Base-by-base conservation (phyloP, 1,140 invertebrate genomes). In the Rhizoglyphus robini region DNA sequence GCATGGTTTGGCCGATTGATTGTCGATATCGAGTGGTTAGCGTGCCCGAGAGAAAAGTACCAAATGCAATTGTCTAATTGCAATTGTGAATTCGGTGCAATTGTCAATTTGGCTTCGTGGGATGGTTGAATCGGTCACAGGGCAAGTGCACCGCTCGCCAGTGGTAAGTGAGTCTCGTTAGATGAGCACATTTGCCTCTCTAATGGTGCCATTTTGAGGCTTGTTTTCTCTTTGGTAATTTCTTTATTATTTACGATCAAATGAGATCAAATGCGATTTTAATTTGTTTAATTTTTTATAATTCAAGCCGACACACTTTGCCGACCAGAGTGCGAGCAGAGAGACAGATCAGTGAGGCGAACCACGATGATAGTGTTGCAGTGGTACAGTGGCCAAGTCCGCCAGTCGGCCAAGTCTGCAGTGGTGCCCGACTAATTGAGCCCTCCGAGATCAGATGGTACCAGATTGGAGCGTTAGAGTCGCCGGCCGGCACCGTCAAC, bases 201-300 rank as follows among this genome's bases (percentile, higher is more conserved):
- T 18, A 41, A 41, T 41, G 8, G 36, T 41, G 36, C 51, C 51
- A 54, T 32, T 54, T 54, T 27, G 8, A 11, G 8, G 51, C 36
- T 41, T 41, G 36, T 41, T 41, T 41, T 18, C 36, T 41, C 36
- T 11, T 41, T 41, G 8, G 36, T 41, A 41, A 41, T 41, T 41
- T 41, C 36, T 41, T 41, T 41, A 41, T 41, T 54, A 54, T 54
- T 54, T 27, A 54, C 23, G 31, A 54, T 54, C 31, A 20, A 27
- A 25, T 23, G 51, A 32, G 23, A 54, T 54, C 51, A 27, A 54
- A 54, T 54, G 51, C 15, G 51, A 54, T 54, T 54, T 54, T 54
- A 54, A 54, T 54, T 27, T 54, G 23, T 54, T 54, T 54, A 54
- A 54, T 54, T 54, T 54, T 54, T 41, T 11, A 41, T 41, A 41